A percentile compares a stretch with the other conserved stretches of the same genome.
These are phyloP conservation scores for Brachionus rubens DNA, from an alignment of 1,140 invertebrate genomes.

Conservation along the genomic window DNA sequence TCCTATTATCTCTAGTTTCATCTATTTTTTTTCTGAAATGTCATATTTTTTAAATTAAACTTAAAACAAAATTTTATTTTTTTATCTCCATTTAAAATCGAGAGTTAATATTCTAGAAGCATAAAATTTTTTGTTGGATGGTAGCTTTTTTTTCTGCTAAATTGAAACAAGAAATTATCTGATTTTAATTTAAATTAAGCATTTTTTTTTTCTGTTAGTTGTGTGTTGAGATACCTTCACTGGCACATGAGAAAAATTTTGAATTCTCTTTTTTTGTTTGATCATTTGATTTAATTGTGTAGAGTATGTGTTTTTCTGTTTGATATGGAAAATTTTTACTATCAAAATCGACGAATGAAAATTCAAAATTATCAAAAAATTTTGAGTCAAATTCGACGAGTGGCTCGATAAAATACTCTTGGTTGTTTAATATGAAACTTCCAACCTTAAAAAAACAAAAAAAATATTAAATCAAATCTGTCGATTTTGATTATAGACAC, in stretches of 20 bases:
- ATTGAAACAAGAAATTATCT: neutral
- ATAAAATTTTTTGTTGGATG: too few relatives aligned
- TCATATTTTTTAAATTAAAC: constrained; percentile 42
- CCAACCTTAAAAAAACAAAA: neutral
- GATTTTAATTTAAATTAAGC: neutral
- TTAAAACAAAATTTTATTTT: too few relatives aligned
- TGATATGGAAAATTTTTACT: neutral
- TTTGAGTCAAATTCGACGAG: neutral
- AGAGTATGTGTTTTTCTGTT: neutral
- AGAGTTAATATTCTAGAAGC: too few relatives aligned
- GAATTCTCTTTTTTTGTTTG: neutral
- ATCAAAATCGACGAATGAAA: constrained; percentile 28
- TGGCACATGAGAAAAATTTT: neutral
- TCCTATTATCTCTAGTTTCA: constrained; percentile 1
- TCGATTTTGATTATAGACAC: too few relatives aligned
- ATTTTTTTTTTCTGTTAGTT: neutral
- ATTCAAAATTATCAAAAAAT: neutral
- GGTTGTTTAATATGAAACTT: neutral
- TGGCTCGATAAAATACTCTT: constrained; percentile 21
- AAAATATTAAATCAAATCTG: neutral
- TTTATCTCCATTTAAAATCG: neutral
- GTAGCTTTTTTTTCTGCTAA: too few relatives aligned
- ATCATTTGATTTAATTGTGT: neutral
- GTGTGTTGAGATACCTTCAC: neutral
- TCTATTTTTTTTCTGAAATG: neutral